Base-by-base conservation (phyloP, 2,797 vertebrate species). In the Spinibarbus caldwelli region DNA sequence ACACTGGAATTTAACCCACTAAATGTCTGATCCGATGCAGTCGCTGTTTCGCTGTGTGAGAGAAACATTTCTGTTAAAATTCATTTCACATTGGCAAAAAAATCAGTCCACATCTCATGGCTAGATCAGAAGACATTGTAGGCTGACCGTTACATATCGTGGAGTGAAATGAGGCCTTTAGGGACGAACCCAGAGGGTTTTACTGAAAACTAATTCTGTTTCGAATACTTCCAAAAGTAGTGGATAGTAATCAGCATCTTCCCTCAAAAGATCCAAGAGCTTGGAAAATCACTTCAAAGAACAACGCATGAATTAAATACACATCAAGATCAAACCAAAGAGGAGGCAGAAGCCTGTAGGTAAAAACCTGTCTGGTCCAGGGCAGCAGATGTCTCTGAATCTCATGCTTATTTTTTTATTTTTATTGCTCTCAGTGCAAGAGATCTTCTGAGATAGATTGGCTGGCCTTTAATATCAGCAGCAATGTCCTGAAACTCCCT, bases 381-480 rank as follows among this genome's bases (percentile, higher is more conserved):
- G 76, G 66, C 15, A 67, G 77, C 34, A 59, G 73, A 3, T 7
- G 3, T 82, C 68, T 79, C 82, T 31, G 52, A 86, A 81, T 54
- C 29, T 68, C 47, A 19, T 5, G 31, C 34, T 80, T 57, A 26
- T 38, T 19, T 21, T 66, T 15, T 47, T 9, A 34, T 31, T 62
- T 17, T 80, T 87, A 75, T 88, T 86, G 45, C 88, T 85, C 38
- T 82, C 36, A 87, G 52, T 75, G 86, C 49, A 29, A 87, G 54
- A 82, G 80, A 87, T 86, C 81, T 83, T 86, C 41, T 57, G 59
- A 85, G 83, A 78, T 52, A 78, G 76, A 90, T 71, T 85, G 76
- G 76, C 34, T 88, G 84, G 77, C 81, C 87, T 90, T 88, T 89
- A 90, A 90, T 88, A 88, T 85, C 82, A 26, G 57, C 68, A 78